Evolutionary conservation across 2,888 invertebrate species (phyloP).

Genomic region (Siphlonurus alternatus): DNA sequence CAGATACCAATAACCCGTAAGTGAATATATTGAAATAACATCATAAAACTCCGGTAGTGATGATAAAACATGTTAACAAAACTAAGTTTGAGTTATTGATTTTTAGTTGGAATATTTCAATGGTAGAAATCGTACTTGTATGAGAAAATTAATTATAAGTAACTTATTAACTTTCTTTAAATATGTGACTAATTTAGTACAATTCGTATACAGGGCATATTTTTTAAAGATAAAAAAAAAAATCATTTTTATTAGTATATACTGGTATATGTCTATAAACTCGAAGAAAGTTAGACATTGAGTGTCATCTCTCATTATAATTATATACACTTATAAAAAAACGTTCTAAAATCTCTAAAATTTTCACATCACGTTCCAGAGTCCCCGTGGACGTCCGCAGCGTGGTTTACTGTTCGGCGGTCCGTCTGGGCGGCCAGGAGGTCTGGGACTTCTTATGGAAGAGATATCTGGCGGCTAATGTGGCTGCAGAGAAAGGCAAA

Average conservation of each 20-base stretch:
- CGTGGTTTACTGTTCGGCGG: conserved; percentile 74
- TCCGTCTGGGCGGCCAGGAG: conserved; percentile 59
- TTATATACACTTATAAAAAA: no score
- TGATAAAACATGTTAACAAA: no score
- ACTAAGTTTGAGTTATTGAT: no score
- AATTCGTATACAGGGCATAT: no score
- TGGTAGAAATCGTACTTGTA: no score
- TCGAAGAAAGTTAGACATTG: no score
- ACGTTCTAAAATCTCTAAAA: not conserved
- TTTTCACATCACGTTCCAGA: conserved; percentile 23
- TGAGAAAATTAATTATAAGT: not conserved
- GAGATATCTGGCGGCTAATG: conserved; percentile 52
- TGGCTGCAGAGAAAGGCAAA: conserved; percentile 56
- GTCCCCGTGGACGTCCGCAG: conserved; percentile 45
- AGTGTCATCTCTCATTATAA: no score
- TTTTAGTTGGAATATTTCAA: no score
- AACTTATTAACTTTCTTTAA: not conserved
- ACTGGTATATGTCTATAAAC: no score
- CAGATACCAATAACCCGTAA: conserved; percentile 41
- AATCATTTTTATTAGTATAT: no score
- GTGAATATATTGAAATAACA: conserved; percentile 15
- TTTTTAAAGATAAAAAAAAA: no score
- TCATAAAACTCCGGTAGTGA: not conserved
- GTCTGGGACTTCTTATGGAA: conserved; percentile 86
- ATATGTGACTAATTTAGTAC: no score